Percentiles rank a stretch among this genome's conserved stretches.
Evolutionary conservation across 1,140 invertebrate species (phyloP).

Genomic region (Leptinotarsa lineolata): DNA sequence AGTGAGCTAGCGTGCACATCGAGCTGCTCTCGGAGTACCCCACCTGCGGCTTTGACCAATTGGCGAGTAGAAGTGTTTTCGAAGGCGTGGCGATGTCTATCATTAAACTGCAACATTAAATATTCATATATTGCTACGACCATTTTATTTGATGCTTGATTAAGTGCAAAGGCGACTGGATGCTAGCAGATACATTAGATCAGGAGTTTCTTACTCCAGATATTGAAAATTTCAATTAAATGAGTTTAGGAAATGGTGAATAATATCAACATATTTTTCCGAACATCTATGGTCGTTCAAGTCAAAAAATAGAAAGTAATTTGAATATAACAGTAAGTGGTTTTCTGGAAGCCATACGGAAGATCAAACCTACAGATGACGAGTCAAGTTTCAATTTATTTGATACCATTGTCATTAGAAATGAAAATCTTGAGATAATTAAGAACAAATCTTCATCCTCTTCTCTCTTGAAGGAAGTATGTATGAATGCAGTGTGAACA

Average conservation of each 20-base stretch:
- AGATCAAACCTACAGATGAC: not conserved
- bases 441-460: too few relatives aligned
- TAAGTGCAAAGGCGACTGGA: slow-evolving; percentile 18
- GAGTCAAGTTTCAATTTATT: not conserved
- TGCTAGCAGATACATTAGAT: not conserved
- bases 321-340: too few relatives aligned
- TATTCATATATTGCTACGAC: slow-evolving; percentile 43
- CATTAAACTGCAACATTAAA: slow-evolving; percentile 43
- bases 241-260: too few relatives aligned
- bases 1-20: not conserved
- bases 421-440: too few relatives aligned
- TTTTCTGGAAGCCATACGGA: not conserved
- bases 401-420: not conserved
- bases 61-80: slow-evolving; percentile 22
- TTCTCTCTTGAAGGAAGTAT: too few relatives aligned
- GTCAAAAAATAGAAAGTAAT: too few relatives aligned
- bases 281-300: too few relatives aligned
- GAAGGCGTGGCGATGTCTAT: slow-evolving; percentile 37
- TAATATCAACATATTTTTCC: too few relatives aligned
- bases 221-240: too few relatives aligned
- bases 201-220: too few relatives aligned
- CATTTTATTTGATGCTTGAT: slow-evolving; percentile 48
- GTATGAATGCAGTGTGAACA: too few relatives aligned
- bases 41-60: slow-evolving; percentile 41
- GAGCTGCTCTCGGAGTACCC: slow-evolving; percentile 14